A percentile compares a stretch with the other conserved stretches of the same genome.
phyloP scores from a whole-genome alignment of 2,888 invertebrate species.

The Sminthurinus aureus region DNA sequence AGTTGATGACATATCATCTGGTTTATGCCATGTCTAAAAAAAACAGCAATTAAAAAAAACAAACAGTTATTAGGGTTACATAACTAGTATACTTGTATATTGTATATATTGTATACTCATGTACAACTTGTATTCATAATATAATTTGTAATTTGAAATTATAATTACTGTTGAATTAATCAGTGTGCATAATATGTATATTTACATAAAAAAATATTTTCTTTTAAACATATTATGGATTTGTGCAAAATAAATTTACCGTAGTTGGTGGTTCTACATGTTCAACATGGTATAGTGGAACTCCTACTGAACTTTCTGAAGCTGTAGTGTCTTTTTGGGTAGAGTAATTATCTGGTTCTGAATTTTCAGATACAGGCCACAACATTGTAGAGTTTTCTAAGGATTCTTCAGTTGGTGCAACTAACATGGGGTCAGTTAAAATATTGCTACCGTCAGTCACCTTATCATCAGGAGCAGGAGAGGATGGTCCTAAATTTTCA shows the following conservation, averaged over 20 bases:
- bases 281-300: conserved; percentile 59
- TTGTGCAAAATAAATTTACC: too few species aligned
- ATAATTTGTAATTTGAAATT: too few species aligned
- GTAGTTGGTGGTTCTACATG: conserved; percentile 58
- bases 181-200: too few species aligned
- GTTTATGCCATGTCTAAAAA: conserved; percentile 59
- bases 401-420: conserved; percentile 50
- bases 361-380: conserved; percentile 24
- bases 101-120: too few species aligned
- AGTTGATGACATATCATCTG: conserved; percentile 47
- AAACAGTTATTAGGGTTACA: too few species aligned
- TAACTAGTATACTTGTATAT: too few species aligned
- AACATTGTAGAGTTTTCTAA: conserved; percentile 47
- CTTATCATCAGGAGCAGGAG: conserved; percentile 43
- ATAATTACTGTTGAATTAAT: too few species aligned
- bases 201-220: too few species aligned
- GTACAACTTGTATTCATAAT: too few species aligned
- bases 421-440: conserved; percentile 40
- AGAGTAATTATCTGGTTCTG: conserved; percentile 17
- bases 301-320: conserved; percentile 55
- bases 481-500: conserved; percentile 32
- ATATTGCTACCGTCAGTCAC: conserved; percentile 23
- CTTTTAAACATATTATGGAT: too few species aligned
- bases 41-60: too few species aligned
- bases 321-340: conserved; percentile 19